These are phyloP conservation scores for Ligdia adustata DNA, from an alignment of 2,888 invertebrate species.

Conservation along the genomic window DNA sequence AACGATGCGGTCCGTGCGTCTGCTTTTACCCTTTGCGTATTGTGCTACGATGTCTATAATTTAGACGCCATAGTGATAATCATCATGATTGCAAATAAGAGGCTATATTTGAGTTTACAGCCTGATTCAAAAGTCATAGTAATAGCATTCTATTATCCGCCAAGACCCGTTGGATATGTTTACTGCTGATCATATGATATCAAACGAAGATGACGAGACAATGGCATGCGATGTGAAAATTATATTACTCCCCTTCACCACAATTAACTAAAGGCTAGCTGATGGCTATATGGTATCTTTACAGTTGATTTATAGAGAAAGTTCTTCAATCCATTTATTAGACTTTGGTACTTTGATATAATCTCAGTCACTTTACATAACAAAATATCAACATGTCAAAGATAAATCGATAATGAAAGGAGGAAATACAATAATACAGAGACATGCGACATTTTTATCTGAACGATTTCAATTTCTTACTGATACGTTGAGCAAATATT, in stretches of 20 bases:
- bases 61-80: conserved; percentile 64
- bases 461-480: neutral
- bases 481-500: neutral
- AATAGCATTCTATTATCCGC: conserved; percentile 30
- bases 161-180: conserved; percentile 22
- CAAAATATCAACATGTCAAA: conserved; percentile 42
- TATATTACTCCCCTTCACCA: conserved; percentile 12
- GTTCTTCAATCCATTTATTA: too few relatives aligned
- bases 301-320: too few relatives aligned
- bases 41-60: conserved; percentile 48
- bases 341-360: conserved; percentile 1
- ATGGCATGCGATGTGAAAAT: conserved; percentile 28
- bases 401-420: conserved; percentile 37
- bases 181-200: conserved; percentile 27
- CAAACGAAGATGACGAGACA: conserved; percentile 30
- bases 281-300: conserved; percentile 2
- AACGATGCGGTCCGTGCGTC: conserved; percentile 60
- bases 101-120: conserved; percentile 45
- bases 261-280: neutral
- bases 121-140: conserved; percentile 24
- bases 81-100: conserved; percentile 48
- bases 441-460: conserved; percentile 15
- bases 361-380: conserved; percentile 23
- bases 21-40: conserved; percentile 72
- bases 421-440: conserved; percentile 40